phyloP scores from a whole-genome alignment of 2,888 invertebrate species.

The Dendrolimus houi region DNA sequence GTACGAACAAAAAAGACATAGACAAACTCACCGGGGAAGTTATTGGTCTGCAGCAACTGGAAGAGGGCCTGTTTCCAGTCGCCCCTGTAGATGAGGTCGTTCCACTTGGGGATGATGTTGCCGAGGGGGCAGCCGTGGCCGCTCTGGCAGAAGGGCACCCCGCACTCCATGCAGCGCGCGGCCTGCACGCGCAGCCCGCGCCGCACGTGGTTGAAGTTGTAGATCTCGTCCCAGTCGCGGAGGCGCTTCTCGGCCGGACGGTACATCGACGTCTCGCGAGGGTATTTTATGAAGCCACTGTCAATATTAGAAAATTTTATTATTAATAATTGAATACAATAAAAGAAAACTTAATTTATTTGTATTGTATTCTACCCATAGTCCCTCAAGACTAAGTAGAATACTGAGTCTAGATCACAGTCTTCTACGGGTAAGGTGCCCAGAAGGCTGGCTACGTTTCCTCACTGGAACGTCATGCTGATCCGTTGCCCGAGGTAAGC shows the following conservation, averaged over 20 bases:
- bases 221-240: constrained; percentile 98
- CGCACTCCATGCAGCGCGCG: constrained; percentile 99
- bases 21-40: constrained; percentile 88
- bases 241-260: constrained; percentile 89
- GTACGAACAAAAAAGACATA: no score
- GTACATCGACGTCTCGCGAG: constrained; percentile 91
- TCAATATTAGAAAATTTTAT: no score
- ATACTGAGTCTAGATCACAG: no score
- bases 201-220: constrained; percentile 89
- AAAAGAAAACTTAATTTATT: no score
- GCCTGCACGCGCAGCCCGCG: constrained; percentile 94
- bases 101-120: constrained; percentile 99
- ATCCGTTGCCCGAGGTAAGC: no score
- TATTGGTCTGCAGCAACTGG: constrained; percentile 97
- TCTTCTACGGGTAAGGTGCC: no score
- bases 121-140: constrained; percentile 97
- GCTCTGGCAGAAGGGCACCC: constrained; percentile 93
- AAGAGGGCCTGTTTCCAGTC: constrained; percentile 96
- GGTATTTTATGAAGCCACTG: constrained; percentile 97
- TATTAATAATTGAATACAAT: no score
- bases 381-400: no score
- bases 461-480: no score
- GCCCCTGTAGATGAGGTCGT: constrained; percentile 94
- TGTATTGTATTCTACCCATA: no score
- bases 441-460: no score